A percentile compares a stretch with the other conserved stretches of the same genome.
phyloP scores from a whole-genome alignment of 64 coral and sea anemone genomes.

The Pocillopora damicornis region DNA sequence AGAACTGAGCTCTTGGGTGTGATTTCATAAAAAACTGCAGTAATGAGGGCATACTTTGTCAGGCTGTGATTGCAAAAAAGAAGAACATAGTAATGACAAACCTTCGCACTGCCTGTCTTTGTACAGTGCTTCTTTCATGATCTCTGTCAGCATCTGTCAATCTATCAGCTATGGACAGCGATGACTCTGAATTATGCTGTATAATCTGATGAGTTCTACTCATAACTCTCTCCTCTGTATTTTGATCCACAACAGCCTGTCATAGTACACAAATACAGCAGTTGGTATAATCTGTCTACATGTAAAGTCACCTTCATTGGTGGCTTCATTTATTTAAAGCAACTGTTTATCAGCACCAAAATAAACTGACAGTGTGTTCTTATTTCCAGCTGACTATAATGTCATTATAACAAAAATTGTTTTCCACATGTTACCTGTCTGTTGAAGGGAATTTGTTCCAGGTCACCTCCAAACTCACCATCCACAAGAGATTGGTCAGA shows the following conservation, averaged over 20 bases:
- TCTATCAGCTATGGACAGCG: conserved; percentile 45
- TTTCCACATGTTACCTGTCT: conserved; percentile 26
- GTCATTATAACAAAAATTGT: neutral
- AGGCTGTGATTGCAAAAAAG: too few relatives aligned
- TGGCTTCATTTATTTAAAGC: neutral
- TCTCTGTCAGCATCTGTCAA: conserved; percentile 25
- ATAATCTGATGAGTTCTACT: conserved; percentile 62
- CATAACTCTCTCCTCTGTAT: conserved; percentile 6
- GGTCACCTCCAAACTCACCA: conserved; percentile 27
- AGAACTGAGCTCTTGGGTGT: too few relatives aligned
- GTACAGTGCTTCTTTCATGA: conserved; percentile 35
- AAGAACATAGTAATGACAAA: neutral
- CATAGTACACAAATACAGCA: neutral
- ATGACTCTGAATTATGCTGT: conserved; percentile 40
- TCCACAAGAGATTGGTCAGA: neutral
- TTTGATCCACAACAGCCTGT: neutral
- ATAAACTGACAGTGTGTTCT: neutral
- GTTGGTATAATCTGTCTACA: neutral
- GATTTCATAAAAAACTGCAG: too few relatives aligned
- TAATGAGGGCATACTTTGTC: too few relatives aligned
- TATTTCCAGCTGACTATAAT: neutral
- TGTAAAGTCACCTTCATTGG: neutral
- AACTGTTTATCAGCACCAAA: too few relatives aligned
- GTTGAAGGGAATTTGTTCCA: conserved; percentile 9
- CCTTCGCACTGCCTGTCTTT: conserved; percentile 74